phyloP scores from a whole-genome alignment of 2,888 invertebrate genomes.

The Hemistola chrysoprasaria region DNA sequence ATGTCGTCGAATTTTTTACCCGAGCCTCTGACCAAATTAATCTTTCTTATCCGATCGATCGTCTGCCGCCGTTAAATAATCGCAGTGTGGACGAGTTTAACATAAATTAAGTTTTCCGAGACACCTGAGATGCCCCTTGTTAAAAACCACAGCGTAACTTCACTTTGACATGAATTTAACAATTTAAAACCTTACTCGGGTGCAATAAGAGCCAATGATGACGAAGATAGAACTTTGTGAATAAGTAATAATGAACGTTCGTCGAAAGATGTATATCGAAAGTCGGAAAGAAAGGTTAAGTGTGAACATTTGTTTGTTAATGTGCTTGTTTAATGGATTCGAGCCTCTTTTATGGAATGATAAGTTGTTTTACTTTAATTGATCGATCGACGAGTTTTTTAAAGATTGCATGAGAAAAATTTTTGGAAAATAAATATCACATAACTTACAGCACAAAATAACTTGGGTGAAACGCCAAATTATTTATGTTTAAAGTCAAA shows the following conservation, averaged over 20 bases:
- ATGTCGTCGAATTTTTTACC: constrained; percentile 62
- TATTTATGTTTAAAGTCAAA: too few species aligned
- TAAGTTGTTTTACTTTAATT: constrained; percentile 58
- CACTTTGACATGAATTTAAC: constrained; percentile 1
- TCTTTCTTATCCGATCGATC: constrained; percentile 74
- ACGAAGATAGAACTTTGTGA: constrained; percentile 32
- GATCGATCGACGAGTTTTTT: constrained; percentile 28
- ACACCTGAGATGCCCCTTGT: constrained; percentile 75
- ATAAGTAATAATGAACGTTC: constrained; percentile 70
- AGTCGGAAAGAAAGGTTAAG: constrained; percentile 76
- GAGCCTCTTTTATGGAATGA: constrained; percentile 65
- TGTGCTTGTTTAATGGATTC: constrained; percentile 75
- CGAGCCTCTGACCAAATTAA: constrained; percentile 63
- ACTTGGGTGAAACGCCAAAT: too few species aligned
- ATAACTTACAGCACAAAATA: too few species aligned
- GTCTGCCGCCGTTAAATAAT: constrained; percentile 73
- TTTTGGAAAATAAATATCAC: too few species aligned
- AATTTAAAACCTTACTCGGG: constrained; percentile 35
- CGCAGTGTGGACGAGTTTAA: constrained; percentile 74
- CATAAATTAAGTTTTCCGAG: constrained; percentile 80
- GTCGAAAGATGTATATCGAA: constrained; percentile 73
- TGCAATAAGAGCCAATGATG: constrained; percentile 14
- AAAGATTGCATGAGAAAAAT: background rate
- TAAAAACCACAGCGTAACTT: constrained; percentile 44
- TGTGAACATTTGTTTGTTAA: constrained; percentile 82